These are phyloP conservation scores for Pyrrhia umbra DNA, from an alignment of 2,888 invertebrate species.

Conservation along the genomic window DNA sequence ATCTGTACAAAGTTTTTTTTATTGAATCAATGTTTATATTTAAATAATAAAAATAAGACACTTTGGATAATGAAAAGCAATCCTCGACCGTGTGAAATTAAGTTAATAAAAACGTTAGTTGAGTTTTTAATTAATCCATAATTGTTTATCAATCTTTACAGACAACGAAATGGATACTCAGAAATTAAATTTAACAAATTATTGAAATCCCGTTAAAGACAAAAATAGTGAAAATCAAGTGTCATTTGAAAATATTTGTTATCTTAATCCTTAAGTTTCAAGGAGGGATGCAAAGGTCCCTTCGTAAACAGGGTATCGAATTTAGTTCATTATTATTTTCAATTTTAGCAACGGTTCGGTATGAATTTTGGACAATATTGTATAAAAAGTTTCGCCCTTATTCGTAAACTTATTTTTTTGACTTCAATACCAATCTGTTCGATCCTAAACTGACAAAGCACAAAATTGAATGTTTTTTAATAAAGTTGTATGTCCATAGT, in stretches of 20 bases:
- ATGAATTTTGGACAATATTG: slow-evolving; percentile 83
- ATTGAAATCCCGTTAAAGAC: background rate
- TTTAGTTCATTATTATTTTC: slow-evolving; percentile 67
- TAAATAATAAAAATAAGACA: slow-evolving; percentile 22
- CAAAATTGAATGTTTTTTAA: slow-evolving; percentile 35
- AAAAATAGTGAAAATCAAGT: slow-evolving; percentile 8
- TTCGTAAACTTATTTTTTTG: slow-evolving; percentile 67
- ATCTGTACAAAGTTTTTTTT: slow-evolving; percentile 57
- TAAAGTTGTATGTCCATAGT: slow-evolving; percentile 36
- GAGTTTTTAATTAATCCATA: background rate
- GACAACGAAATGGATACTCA: slow-evolving; percentile 16
- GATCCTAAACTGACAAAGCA: slow-evolving; percentile 42
- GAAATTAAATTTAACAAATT: background rate
- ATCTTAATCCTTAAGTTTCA: slow-evolving; percentile 52
- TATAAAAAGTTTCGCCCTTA: slow-evolving; percentile 71
- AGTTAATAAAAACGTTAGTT: background rate
- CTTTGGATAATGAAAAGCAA: slow-evolving; percentile 13
- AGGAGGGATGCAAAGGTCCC: slow-evolving; percentile 61
- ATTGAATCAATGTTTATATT: slow-evolving; percentile 28
- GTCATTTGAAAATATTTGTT: slow-evolving; percentile 21
- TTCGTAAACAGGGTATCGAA: slow-evolving; percentile 80
- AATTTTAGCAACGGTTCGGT: slow-evolving; percentile 69
- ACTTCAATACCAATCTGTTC: slow-evolving; percentile 33
- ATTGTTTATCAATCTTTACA: background rate
- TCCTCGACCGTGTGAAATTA: background rate